A percentile compares a stretch with the other conserved stretches of the same genome.
Conservation (phyloP, 2,797 vertebrate genomes). For the Eulemur rubriventer region DNA sequence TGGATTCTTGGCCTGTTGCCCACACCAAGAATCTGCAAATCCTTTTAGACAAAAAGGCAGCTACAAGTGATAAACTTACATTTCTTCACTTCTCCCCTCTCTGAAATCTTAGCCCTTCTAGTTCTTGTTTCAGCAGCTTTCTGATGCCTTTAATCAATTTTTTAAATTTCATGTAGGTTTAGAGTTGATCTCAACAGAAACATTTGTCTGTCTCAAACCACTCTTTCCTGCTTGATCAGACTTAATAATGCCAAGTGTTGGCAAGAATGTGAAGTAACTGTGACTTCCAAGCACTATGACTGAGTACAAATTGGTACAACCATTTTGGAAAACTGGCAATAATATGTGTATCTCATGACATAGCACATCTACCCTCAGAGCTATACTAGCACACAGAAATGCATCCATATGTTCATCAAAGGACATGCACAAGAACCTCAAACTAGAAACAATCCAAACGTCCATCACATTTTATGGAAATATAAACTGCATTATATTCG, state of each 20-base stretch:
- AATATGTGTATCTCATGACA: not conserved
- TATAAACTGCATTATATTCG: not conserved
- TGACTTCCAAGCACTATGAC: not conserved
- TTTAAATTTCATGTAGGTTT: not conserved
- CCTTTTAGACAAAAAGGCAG: not conserved
- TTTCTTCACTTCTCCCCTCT: not conserved
- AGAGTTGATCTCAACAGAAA: not conserved
- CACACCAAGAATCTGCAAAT: not conserved
- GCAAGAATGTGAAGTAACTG: not conserved
- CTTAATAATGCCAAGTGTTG: not conserved
- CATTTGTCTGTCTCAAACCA: not conserved
- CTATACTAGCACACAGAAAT: not conserved
- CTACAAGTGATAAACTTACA: not conserved
- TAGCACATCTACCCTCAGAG: not conserved
- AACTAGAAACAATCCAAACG: not conserved
- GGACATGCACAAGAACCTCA: not conserved
- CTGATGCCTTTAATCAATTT: not conserved
- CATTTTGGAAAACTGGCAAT: slow-evolving; percentile 10
- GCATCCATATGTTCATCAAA: not conserved
- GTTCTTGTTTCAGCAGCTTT: not conserved
- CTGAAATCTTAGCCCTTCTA: not conserved
- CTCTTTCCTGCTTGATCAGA: not conserved
- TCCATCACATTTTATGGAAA: not conserved
- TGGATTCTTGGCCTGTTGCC: not conserved
- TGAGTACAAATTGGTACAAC: not conserved